Percentiles rank a stretch among this genome's conserved stretches.
phyloP scores from a whole-genome alignment of 2,888 invertebrate genomes.

The Zelleria hepariella region DNA sequence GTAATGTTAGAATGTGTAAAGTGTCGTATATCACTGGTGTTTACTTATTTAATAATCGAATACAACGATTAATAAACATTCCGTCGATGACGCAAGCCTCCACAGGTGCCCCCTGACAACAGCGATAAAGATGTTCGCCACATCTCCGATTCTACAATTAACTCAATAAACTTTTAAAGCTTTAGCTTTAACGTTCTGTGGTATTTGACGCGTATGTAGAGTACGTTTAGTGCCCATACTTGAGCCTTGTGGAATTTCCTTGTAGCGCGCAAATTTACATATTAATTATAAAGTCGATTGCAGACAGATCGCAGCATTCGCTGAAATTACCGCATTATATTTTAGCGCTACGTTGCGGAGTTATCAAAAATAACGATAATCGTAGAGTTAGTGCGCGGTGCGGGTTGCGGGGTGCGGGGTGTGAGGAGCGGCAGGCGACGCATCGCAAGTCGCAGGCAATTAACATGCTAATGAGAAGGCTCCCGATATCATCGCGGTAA shows the following conservation, averaged over 20 bases:
- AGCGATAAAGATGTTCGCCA: not conserved
- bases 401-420: constrained; percentile 16
- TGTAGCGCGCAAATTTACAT: not conserved
- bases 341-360: constrained; percentile 11
- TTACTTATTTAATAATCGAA: constrained; percentile 35
- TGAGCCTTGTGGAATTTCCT: not conserved
- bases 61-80: constrained; percentile 46
- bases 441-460: constrained; percentile 51
- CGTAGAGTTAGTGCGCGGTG: not conserved
- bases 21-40: constrained; percentile 64
- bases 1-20: constrained; percentile 62
- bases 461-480: constrained; percentile 67
- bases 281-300: not conserved
- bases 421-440: constrained; percentile 27
- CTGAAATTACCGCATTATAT: not conserved
- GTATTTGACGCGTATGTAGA: not conserved
- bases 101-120: not conserved
- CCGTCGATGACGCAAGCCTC: constrained; percentile 39
- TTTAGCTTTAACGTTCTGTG: not conserved
- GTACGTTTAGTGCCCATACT: not conserved
- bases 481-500: constrained; percentile 64
- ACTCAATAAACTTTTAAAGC: not conserved
- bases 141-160: not conserved
- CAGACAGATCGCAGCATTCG: not conserved
- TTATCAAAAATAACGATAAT: constrained; percentile 30